These are phyloP conservation scores for Epirrita christyi DNA, from an alignment of 2,888 invertebrate species.

Conservation along the genomic window DNA sequence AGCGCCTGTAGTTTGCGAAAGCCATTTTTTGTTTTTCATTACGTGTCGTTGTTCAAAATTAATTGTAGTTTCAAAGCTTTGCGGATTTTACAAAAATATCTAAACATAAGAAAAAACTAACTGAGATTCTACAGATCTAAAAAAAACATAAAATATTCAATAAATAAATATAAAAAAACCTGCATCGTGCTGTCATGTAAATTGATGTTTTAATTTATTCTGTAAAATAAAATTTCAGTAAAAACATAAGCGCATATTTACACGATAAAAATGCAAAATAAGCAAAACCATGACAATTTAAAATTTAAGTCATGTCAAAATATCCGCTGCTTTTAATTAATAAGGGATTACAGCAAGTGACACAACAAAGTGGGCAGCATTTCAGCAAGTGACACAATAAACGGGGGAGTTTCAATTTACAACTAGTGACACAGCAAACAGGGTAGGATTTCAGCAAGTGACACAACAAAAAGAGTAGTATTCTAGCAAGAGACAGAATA, in stretches of 20 bases:
- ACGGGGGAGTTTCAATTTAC: too few species aligned
- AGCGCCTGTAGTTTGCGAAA: conserved; percentile 9
- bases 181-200: conserved; percentile 61
- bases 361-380: too few species aligned
- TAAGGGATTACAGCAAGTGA: too few species aligned
- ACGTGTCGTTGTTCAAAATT: background rate
- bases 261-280: conserved; percentile 16
- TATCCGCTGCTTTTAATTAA: background rate
- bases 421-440: too few species aligned
- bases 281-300: conserved; percentile 8
- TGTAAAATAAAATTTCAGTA: conserved; percentile 3
- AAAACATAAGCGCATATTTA: conserved; percentile 9
- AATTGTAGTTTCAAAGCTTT: conserved; percentile 36
- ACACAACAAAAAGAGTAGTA: too few species aligned
- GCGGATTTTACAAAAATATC: conserved; percentile 32
- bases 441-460: too few species aligned
- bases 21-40: background rate
- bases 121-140: conserved; percentile 74
- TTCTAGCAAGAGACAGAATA: too few species aligned
- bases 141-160: conserved; percentile 49
- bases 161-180: conserved; percentile 53
- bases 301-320: background rate
- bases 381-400: too few species aligned
- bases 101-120: conserved; percentile 46
- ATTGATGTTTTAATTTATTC: conserved; percentile 16